Evolutionary conservation across 2,797 vertebrate species (phyloP).

Genomic region (Synaphobranchus kaupii): DNA sequence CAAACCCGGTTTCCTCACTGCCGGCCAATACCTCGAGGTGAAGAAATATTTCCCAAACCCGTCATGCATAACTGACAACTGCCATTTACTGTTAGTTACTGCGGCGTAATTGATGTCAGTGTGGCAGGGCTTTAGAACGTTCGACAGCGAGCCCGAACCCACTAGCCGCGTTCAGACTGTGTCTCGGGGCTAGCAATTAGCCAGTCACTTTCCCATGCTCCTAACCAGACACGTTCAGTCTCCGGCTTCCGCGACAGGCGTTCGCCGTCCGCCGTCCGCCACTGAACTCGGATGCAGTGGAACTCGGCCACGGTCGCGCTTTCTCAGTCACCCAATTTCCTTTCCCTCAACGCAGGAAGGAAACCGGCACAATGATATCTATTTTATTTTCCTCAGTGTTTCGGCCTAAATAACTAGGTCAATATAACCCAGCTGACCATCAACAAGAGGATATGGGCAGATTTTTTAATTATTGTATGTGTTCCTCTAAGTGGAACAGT

Average conservation of each 20-base stretch:
- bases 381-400: background rate
- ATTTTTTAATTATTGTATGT: constrained; percentile 49
- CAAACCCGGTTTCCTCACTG: constrained; percentile 18
- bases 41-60: constrained; percentile 55
- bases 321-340: background rate
- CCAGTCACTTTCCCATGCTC: constrained; percentile 23
- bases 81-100: constrained; percentile 51
- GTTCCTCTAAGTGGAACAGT: constrained; percentile 71
- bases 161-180: constrained; percentile 6
- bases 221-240: constrained; percentile 1
- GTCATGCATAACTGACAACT: constrained; percentile 59
- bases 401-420: constrained; percentile 37
- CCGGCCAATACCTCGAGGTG: constrained; percentile 49
- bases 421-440: constrained; percentile 35
- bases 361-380: constrained; percentile 38
- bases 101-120: constrained; percentile 53
- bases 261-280: background rate
- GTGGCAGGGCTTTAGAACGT: constrained; percentile 26
- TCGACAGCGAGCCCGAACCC: constrained; percentile 35
- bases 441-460: constrained; percentile 8
- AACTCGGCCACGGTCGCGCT: background rate
- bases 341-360: background rate
- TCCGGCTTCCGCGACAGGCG: background rate
- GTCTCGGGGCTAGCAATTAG: constrained; percentile 26
- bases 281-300: background rate